Conservation (phyloP, 2,797 vertebrate species). For the Sebastes itinus region DNA sequence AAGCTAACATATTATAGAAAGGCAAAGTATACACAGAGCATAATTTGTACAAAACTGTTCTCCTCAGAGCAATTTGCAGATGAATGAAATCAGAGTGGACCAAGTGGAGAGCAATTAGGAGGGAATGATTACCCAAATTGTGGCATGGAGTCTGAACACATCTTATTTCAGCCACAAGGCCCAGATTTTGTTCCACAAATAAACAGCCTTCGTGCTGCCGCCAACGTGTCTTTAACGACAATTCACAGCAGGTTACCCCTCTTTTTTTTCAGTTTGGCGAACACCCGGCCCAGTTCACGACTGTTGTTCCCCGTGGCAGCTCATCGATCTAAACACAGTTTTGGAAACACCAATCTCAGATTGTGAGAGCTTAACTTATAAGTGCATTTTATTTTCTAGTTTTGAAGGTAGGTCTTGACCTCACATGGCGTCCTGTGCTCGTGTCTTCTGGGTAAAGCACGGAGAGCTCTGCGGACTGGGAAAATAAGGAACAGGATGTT, state of each 20-base stretch:
- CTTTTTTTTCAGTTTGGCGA: slow-evolving; percentile 1
- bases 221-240: slow-evolving; percentile 16
- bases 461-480: slow-evolving; percentile 8
- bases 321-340: slow-evolving; percentile 21
- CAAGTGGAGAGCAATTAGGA: slow-evolving; percentile 64
- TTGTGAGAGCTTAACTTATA: neutral
- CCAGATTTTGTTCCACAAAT: slow-evolving; percentile 23
- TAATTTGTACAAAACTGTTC: slow-evolving; percentile 57
- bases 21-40: slow-evolving; percentile 38
- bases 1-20: slow-evolving; percentile 32
- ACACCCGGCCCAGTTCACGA: neutral
- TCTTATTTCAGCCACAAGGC: slow-evolving; percentile 57
- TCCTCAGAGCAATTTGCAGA: slow-evolving; percentile 65
- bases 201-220: slow-evolving; percentile 43
- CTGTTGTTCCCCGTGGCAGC: neutral
- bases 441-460: slow-evolving; percentile 9
- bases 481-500: slow-evolving; percentile 68
- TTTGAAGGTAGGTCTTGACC: slow-evolving; percentile 1
- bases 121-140: slow-evolving; percentile 62
- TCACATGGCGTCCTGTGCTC: slow-evolving; percentile 2
- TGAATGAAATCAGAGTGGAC: slow-evolving; percentile 72
- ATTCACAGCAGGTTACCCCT: slow-evolving; percentile 31
- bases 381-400: neutral
- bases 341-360: slow-evolving; percentile 30
- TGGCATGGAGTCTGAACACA: slow-evolving; percentile 59